These are phyloP conservation scores for Vidua chalybeata DNA, from an alignment of 2,113 vertebrate species.

Conservation along the genomic window DNA sequence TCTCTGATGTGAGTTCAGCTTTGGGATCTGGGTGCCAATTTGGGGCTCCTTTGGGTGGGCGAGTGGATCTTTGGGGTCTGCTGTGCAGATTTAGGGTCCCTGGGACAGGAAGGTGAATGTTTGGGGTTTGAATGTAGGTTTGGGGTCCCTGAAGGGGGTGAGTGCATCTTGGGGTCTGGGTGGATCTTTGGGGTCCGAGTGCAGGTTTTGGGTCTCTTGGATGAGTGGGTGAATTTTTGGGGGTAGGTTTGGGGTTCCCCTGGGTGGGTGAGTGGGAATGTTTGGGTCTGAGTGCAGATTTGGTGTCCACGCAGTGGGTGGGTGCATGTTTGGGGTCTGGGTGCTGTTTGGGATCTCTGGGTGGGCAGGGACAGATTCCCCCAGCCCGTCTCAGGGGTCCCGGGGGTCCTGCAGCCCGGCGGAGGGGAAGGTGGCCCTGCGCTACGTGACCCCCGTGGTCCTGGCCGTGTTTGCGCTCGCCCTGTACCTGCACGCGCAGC, in stretches of 20 bases:
- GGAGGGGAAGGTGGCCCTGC: constrained; percentile 85
- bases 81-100: neutral
- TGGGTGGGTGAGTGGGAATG: neutral
- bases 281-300: no score
- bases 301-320: no score
- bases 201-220: neutral
- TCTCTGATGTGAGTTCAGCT: neutral
- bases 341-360: neutral
- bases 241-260: neutral
- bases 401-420: constrained; percentile 24
- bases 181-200: neutral
- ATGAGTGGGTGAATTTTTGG: no score
- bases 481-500: constrained; percentile 94
- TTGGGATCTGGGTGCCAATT: neutral
- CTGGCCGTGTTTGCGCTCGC: constrained; percentile 93
- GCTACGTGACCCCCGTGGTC: constrained; percentile 91
- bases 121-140: neutral
- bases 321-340: neutral
- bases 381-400: neutral
- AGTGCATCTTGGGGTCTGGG: neutral
- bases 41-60: neutral
- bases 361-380: neutral
- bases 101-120: neutral
- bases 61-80: neutral
- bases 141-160: neutral